Evolutionary conservation across 2,888 invertebrate genomes (phyloP).

Genomic region (Scelioninae gen. 2): DNA sequence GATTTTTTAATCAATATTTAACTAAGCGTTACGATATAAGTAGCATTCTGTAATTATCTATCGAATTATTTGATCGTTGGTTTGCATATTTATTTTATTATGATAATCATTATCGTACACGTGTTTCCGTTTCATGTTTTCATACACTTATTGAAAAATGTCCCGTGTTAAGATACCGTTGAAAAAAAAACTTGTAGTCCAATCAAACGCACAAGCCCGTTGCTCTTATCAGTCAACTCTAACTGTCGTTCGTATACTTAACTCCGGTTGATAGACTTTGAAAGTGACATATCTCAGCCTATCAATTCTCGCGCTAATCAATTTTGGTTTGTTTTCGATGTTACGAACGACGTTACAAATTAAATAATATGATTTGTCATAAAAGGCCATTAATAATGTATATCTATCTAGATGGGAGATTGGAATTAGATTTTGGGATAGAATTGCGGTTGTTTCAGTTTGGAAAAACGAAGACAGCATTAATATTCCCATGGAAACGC

Average conservation of each 20-base stretch:
- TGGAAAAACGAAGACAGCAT: not conserved
- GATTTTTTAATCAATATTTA: no score
- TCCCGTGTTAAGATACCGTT: conserved; percentile 14
- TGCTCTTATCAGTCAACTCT: conserved; percentile 47
- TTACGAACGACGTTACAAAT: conserved; percentile 35
- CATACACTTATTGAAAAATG: conserved; percentile 5
- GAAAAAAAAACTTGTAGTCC: conserved; percentile 44
- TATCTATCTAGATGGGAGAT: conserved; percentile 33
- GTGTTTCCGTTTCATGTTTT: not conserved
- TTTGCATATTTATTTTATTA: no score
- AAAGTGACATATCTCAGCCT: conserved; percentile 40
- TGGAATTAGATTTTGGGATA: conserved; percentile 12
- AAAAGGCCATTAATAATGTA: conserved; percentile 38
- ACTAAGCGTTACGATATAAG: no score
- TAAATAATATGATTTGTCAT: conserved; percentile 39
- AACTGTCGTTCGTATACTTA: conserved; percentile 40
- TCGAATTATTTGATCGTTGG: no score
- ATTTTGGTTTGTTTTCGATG: conserved; percentile 22
- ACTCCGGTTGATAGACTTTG: conserved; percentile 30
- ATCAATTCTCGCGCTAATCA: conserved; percentile 18
- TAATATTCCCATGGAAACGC: no score
- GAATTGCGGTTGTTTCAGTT: not conserved
- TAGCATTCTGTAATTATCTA: no score
- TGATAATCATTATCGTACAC: no score
- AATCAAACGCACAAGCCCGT: conserved; percentile 46